phyloP scores from a whole-genome alignment of 1,140 invertebrate species.

The Sitobion miscanthi region DNA sequence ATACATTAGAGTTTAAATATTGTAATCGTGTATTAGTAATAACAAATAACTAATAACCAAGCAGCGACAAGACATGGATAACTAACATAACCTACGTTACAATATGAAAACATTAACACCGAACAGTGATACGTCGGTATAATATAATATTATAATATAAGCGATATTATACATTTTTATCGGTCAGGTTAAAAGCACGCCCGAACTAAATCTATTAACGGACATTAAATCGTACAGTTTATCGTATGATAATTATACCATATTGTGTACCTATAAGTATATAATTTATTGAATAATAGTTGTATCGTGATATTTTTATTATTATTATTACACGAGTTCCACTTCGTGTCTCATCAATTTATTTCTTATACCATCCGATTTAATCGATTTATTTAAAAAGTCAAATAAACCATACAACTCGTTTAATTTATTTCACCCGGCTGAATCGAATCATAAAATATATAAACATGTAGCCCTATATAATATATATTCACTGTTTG shows the following conservation, averaged over 20 bases:
- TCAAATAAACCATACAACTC: neutral
- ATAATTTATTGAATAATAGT: neutral
- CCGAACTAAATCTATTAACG: neutral
- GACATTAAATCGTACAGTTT: neutral
- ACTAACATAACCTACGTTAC: neutral
- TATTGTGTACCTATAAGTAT: too few species aligned
- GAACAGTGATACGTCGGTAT: neutral
- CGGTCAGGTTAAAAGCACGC: neutral
- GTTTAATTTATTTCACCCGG: neutral
- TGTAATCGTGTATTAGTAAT: neutral
- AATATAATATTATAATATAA: neutral
- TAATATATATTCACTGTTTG: neutral
- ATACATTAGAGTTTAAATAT: neutral
- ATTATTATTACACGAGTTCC: too few species aligned
- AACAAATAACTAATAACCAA: neutral
- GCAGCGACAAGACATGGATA: neutral
- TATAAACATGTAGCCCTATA: neutral
- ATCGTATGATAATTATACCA: neutral
- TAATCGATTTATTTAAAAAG: neutral
- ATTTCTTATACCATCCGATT: neutral
- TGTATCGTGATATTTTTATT: too few species aligned
- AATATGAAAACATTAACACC: neutral
- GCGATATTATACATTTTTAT: neutral
- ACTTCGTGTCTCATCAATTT: too few species aligned
- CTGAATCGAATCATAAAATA: neutral